These are phyloP conservation scores for Latrodectus geometricus DNA, from an alignment of 1,140 invertebrate genomes.

Conservation along the genomic window DNA sequence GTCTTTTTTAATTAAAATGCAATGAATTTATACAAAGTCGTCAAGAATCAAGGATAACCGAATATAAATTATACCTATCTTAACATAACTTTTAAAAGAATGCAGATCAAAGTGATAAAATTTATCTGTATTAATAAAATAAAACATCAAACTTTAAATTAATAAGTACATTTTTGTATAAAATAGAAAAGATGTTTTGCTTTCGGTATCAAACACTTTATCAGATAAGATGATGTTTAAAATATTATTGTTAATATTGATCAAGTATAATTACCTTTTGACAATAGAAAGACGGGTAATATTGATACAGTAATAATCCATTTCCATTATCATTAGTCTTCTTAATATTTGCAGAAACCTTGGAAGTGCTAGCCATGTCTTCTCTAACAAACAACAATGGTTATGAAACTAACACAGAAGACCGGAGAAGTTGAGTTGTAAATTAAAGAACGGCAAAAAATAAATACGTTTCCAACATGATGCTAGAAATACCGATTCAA, in stretches of 20 bases:
- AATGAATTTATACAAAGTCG: too few species aligned
- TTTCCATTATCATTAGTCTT: slow-evolving; percentile 50
- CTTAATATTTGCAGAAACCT: neutral
- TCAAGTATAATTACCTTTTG: slow-evolving; percentile 22
- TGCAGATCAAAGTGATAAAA: neutral
- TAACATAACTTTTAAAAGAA: too few species aligned
- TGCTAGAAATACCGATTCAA: too few species aligned
- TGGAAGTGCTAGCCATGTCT: too few species aligned
- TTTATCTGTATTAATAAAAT: neutral
- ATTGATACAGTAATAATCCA: slow-evolving; percentile 51
- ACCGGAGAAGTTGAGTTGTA: too few species aligned
- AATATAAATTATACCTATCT: too few species aligned
- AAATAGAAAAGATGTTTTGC: neutral
- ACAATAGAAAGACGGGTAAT: slow-evolving; percentile 37
- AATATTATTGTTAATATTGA: neutral
- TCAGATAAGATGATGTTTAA: neutral
- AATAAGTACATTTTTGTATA: neutral
- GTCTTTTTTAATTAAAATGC: too few species aligned
- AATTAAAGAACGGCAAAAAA: too few species aligned
- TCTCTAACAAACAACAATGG: too few species aligned
- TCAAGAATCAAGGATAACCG: too few species aligned
- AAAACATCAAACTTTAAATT: neutral
- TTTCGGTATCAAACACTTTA: neutral
- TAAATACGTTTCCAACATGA: too few species aligned
- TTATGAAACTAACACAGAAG: too few species aligned